Conservation (phyloP, 2,113 vertebrate species). For the Quiscalus mexicanus region DNA sequence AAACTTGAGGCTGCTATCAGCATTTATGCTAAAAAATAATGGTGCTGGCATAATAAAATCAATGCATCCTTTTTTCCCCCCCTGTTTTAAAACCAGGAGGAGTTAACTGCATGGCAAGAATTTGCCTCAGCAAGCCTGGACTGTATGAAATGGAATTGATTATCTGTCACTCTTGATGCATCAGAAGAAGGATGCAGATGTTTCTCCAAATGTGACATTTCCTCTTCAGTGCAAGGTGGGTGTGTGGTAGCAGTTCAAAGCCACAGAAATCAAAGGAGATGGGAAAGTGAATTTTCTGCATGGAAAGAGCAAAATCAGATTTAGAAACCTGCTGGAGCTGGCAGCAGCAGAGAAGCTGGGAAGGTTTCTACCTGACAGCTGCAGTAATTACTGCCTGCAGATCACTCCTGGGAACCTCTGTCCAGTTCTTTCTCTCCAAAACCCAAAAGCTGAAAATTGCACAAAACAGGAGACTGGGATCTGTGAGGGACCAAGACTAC, state of each 20-base stretch:
- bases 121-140: neutral
- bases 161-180: neutral
- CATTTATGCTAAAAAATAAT: neutral
- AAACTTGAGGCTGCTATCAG: neutral
- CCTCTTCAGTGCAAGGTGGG: neutral
- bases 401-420: neutral
- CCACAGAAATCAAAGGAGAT: neutral
- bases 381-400: neutral
- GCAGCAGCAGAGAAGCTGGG: neutral
- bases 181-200: neutral
- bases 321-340: neutral
- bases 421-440: neutral
- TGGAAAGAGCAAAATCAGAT: neutral
- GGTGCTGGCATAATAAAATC: neutral
- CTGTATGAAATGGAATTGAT: neutral
- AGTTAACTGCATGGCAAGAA: neutral
- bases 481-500: neutral
- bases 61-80: neutral
- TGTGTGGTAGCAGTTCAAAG: neutral
- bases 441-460: neutral
- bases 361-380: neutral
- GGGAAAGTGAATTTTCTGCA: neutral
- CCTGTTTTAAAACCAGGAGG: fast-evolving
- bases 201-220: neutral
- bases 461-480: neutral